These are phyloP conservation scores for Egretta garzetta DNA, from an alignment of 2,113 vertebrate genomes.

Conservation along the genomic window DNA sequence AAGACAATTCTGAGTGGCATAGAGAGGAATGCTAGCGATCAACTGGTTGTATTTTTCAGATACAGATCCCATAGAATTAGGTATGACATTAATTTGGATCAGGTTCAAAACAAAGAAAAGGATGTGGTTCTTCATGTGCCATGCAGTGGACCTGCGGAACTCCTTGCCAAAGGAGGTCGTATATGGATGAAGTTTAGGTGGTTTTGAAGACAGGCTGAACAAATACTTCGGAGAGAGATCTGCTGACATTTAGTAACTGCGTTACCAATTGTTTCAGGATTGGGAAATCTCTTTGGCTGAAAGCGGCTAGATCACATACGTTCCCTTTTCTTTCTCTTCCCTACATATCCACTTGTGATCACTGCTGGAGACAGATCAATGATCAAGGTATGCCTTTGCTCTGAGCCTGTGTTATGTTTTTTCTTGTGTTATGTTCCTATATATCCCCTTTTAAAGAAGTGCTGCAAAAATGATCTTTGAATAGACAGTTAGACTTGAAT, in stretches of 20 bases:
- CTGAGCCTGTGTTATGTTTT: neutral
- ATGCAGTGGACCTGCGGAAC: neutral
- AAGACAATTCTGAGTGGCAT: neutral
- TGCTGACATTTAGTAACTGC: neutral
- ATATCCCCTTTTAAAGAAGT: neutral
- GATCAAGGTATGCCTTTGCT: neutral
- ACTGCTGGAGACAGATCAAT: neutral
- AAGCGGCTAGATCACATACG: neutral
- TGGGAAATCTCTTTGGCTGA: neutral
- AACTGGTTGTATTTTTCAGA: neutral
- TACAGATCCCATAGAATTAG: neutral
- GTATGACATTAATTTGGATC: neutral
- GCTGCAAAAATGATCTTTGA: neutral
- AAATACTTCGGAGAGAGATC: neutral
- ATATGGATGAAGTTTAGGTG: neutral
- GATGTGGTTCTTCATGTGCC: neutral
- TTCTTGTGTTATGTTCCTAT: neutral
- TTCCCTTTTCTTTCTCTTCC: neutral
- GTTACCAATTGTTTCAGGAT: neutral
- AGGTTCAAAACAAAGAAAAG: neutral
- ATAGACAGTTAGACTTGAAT: neutral
- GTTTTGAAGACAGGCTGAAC: neutral
- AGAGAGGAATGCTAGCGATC: neutral
- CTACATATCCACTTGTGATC: neutral
- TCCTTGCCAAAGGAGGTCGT: neutral